Percentiles rank a stretch among this genome's conserved stretches.
Evolutionary conservation across 2,888 invertebrate genomes (phyloP).

Genomic region (Acutogordius australiensis): DNA sequence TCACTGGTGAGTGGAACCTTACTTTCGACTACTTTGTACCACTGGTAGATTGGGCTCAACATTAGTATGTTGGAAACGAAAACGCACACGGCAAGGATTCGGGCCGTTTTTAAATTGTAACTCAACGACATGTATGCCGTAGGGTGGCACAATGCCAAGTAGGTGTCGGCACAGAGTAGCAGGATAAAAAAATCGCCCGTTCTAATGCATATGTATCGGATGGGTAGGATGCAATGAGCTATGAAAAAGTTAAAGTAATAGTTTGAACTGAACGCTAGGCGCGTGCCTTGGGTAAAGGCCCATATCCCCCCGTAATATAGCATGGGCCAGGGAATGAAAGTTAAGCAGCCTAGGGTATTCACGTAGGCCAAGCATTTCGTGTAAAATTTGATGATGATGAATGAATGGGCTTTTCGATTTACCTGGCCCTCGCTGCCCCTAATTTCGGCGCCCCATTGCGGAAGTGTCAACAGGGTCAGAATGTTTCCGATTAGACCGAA

Average conservation of each 20-base stretch:
- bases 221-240: not conserved
- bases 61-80: not conserved
- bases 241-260: not conserved
- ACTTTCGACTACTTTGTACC: not conserved
- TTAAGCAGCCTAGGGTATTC: not conserved
- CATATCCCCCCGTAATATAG: not conserved
- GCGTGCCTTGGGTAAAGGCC: not conserved
- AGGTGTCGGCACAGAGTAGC: not conserved
- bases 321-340: not conserved
- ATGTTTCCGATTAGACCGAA: not conserved
- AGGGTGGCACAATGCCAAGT: not conserved
- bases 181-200: not conserved
- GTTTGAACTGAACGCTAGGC: not conserved
- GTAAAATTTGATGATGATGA: not conserved
- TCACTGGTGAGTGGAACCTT: too few species aligned
- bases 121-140: not conserved
- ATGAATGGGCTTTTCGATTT: not conserved
- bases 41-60: not conserved
- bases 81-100: not conserved
- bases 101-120: not conserved
- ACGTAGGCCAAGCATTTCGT: not conserved
- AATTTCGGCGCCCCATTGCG: not conserved
- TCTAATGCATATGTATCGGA: not conserved
- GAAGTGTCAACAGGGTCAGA: not conserved
- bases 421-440: not conserved